Base-by-base conservation (phyloP, 1,140 invertebrate species). In the Pseudomyrmex sp. region DNA sequence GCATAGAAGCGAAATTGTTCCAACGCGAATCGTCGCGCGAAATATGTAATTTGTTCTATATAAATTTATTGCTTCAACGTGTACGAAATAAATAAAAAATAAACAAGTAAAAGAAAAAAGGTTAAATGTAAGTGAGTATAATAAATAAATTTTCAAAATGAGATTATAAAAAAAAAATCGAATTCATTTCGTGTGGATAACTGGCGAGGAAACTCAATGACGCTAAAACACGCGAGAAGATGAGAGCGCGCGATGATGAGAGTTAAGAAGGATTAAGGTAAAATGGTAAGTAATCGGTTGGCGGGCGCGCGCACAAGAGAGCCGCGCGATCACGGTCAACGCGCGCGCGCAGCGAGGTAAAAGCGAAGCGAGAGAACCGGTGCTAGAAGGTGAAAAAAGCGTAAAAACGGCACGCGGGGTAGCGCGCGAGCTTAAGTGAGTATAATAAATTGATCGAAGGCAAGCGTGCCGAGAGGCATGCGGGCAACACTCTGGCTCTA, bases 391-490 rank as follows among this genome's bases (percentile, higher is more conserved):
- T 62, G 73, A 69, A 88, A 88, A 85, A 85, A 23, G 72, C 15
- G 54, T 59, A 74, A 79, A 88, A 88, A 74, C 68, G 72, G 73
- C 54, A 62, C 65, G n/a, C 65, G n/a, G 23, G 58, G 68, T 74
- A 69, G 62, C 61, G 63, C 52, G 80, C 52, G 80, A 75, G 83
- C 74, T 87, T 90, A 89, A 88, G 85, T 66, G 83, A 88, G 89
- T 83, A 82, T 90, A 90, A 90, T 91, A 90, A 91, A 91, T 91
- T 90, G 85, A 91, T 90, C 87, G 84, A 84, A 89, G 89, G 77
- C 65, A 68, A 68, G 69, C 63, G 77, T 82, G 89, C 74, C 76
- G 72, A 79, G 72, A 79, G 77, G 88, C 79, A 90, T 88, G 89
- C 87, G 84, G 89, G 89, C 80, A 88, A 89, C 89, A 83, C 88